Conservation (phyloP, 30 jellyfish, hydroid and myxozoan species). For the Phacellophora camtschatica region DNA sequence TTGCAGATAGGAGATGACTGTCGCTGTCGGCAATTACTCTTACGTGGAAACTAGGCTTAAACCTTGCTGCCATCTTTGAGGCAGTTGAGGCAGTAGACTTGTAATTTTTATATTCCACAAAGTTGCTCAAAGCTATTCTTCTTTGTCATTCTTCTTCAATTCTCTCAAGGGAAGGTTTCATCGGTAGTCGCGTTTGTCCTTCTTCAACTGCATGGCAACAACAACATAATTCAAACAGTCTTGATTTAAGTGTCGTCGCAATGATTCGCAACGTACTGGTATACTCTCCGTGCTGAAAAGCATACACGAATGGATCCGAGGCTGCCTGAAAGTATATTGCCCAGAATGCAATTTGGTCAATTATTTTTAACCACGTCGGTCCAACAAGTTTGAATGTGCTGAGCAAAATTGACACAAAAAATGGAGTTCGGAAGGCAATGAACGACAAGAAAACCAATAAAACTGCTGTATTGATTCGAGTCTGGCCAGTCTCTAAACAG, state of each 20-base stretch:
- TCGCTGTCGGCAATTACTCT: too few relatives aligned
- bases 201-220: constrained; percentile 28
- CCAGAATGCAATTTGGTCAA: constrained; percentile 78
- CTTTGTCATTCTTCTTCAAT: constrained; percentile 35
- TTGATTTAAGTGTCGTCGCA: constrained; percentile 6
- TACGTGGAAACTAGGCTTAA: too few relatives aligned
- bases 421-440: constrained; percentile 47
- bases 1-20: too few relatives aligned
- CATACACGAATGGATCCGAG: constrained; percentile 77
- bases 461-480: constrained; percentile 6
- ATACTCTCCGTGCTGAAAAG: constrained; percentile 68
- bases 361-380: constrained; percentile 29
- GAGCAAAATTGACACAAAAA: constrained; percentile 12
- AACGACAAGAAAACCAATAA: constrained; percentile 5
- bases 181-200: constrained; percentile 4
- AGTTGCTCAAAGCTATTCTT: background rate
- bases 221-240: constrained; percentile 41
- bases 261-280: constrained; percentile 25
- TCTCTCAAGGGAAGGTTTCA: constrained; percentile 7
- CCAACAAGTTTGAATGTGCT: constrained; percentile 16
- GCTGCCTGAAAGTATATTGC: constrained; percentile 76
- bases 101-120: too few relatives aligned
- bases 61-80: too few relatives aligned
- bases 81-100: too few relatives aligned
- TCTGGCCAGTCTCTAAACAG: constrained; percentile 51